phyloP scores from a whole-genome alignment of 2,113 vertebrate genomes.

The Oostethus manadensis region DNA sequence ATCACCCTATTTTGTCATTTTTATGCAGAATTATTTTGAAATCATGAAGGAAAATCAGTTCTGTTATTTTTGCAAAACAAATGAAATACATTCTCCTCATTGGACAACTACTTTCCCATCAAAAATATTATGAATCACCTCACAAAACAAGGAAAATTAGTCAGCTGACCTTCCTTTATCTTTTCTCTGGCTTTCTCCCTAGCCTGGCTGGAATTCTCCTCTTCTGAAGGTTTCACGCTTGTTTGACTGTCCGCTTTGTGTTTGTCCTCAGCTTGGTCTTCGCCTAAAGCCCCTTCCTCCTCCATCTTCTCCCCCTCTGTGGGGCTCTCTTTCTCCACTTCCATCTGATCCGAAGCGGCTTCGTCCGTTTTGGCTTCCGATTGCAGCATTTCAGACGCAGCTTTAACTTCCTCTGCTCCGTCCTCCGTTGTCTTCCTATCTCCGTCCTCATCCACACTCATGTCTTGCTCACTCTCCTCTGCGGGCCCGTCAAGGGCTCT shows the following conservation, averaged over 20 bases:
- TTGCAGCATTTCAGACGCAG: slow-evolving; percentile 27
- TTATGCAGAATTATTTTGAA: no score
- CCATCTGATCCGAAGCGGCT: slow-evolving; percentile 30
- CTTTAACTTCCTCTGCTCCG: slow-evolving; percentile 34
- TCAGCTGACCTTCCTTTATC: slow-evolving; percentile 83
- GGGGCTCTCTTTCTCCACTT: slow-evolving; percentile 33
- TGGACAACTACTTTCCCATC: neutral
- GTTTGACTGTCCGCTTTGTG: slow-evolving; percentile 67
- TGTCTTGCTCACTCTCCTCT: slow-evolving; percentile 56
- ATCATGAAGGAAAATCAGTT: no score
- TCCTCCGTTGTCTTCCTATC: slow-evolving; percentile 27
- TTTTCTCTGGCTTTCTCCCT: slow-evolving; percentile 78
- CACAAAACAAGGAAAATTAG: neutral
- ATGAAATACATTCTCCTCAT: no score
- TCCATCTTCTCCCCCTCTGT: slow-evolving; percentile 51
- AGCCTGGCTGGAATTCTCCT: slow-evolving; percentile 66
- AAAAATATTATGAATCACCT: neutral
- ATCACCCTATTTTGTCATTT: no score
- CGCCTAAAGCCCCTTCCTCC: slow-evolving; percentile 36
- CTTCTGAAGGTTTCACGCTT: slow-evolving; percentile 67
- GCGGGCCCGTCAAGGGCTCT: slow-evolving; percentile 40
- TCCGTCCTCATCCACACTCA: slow-evolving; percentile 52
- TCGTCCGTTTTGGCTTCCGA: slow-evolving; percentile 48
- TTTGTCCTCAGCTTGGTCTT: slow-evolving; percentile 54
- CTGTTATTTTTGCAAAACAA: no score